These are phyloP conservation scores for Ciconia nigra DNA, from an alignment of 2,797 vertebrate species.

Conservation along the genomic window DNA sequence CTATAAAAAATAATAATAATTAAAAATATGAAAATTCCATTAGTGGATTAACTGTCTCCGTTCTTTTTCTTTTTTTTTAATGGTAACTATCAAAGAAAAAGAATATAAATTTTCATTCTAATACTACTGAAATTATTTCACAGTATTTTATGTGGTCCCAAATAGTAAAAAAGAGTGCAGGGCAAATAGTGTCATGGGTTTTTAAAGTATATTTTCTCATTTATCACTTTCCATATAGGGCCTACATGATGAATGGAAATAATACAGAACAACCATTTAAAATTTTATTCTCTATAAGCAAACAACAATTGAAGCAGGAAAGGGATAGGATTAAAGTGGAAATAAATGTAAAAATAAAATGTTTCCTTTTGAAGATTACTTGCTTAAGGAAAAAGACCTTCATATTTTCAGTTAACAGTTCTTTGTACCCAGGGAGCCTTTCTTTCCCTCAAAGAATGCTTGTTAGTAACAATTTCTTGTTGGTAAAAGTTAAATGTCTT, in stretches of 20 bases:
- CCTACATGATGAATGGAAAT: not conserved
- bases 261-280: not conserved
- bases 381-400: not conserved
- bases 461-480: constrained; percentile 41
- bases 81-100: not conserved
- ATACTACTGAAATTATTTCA: not conserved
- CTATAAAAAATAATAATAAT: not conserved
- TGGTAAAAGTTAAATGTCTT: constrained; percentile 36
- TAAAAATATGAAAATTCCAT: not conserved
- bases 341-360: constrained; percentile 27
- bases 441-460: constrained; percentile 21
- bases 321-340: not conserved
- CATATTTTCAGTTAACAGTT: not conserved
- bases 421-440: constrained; percentile 1
- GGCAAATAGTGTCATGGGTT: not conserved
- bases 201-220: not conserved
- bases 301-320: not conserved
- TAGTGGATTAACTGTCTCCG: not conserved
- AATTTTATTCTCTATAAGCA: not conserved
- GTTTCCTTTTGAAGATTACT: constrained; percentile 22
- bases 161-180: not conserved
- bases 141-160: not conserved
- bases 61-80: not conserved
- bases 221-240: not conserved
- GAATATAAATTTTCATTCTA: not conserved